Evolutionary conservation across 2,113 vertebrate genomes (phyloP), one percentile per base, ranked within the genome.

Genomic region (Noctilio leporinus): DNA sequence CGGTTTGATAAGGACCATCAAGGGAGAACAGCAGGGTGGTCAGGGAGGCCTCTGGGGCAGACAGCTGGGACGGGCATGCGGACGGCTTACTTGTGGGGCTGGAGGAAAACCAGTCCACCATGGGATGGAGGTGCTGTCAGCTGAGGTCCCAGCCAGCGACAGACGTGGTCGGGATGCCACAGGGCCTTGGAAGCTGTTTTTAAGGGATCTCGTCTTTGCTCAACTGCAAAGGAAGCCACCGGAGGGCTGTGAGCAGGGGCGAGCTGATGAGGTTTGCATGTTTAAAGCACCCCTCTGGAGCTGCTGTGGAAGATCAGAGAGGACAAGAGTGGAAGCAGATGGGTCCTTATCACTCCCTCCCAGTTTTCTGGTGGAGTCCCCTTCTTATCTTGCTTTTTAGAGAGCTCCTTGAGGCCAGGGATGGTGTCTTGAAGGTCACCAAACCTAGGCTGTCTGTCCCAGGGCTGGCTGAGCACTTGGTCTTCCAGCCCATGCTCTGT

Each of bases 331-430:
- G 89, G 94, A 91, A 86, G 96, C 93, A 96, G 95, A 94, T 96
- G 97, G 94, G 89, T 2, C 76, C 95, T 97, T 97, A 97, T 97
- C 96, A 45, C 73, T 40, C 47, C 59, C 64, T 82, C 80, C 70
- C 47, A 67, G 86, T 43, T 93, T 94, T 93, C 93, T 94, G 89
- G 91, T 90, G 0, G 47, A 75, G 55, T 78, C 81, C 20, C 30
- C 73, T 72, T 19, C 91, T 96, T 97, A 97, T 97, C 96, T 96
- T 93, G 86, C 89, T 96, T 93, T 94, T 89, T 91, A 78, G 95
- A 97, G 96, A 96, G 86, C 89, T 69, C 55, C 93, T 96, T 93
- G 94, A 89, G 93, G 93, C 94, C 94, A 88, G 93, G 95, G 55
- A 75, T 10, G 77, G 77, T 8, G 89, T 82, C 80, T 67, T 20